phyloP scores from a whole-genome alignment of 2,797 vertebrate genomes.

The Premnoplex brunnescens region DNA sequence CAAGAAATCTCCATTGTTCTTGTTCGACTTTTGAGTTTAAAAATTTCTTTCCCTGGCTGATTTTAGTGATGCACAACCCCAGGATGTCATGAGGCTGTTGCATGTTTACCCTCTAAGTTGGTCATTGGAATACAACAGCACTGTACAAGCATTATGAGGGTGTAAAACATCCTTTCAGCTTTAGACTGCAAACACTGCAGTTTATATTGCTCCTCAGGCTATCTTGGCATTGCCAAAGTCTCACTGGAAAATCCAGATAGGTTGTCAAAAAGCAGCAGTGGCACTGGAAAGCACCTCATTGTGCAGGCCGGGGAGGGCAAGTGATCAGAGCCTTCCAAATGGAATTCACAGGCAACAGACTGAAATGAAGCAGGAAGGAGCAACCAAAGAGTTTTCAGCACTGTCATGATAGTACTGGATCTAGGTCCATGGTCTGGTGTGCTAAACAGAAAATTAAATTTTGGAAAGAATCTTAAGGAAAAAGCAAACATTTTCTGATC shows the following conservation, averaged over 20 bases:
- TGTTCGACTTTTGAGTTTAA: not conserved
- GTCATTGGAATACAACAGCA: not conserved
- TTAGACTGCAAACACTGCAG: not conserved
- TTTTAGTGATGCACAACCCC: not conserved
- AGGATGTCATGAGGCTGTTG: not conserved
- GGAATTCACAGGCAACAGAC: not conserved
- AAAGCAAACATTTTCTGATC: not conserved
- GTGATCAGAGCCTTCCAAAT: fast-evolving
- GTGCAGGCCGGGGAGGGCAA: not conserved
- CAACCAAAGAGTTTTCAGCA: not conserved
- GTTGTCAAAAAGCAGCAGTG: not conserved
- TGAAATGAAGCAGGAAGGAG: not conserved
- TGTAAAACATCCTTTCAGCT: not conserved
- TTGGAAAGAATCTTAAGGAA: not conserved
- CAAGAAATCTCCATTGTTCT: not conserved
- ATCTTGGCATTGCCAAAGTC: not conserved
- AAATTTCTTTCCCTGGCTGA: not conserved
- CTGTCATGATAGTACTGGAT: not conserved
- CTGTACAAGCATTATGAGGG: not conserved
- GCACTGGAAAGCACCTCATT: not conserved
- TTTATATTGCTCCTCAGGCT: not conserved
- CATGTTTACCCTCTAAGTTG: not conserved
- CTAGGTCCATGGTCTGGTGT: not conserved
- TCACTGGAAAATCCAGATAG: not conserved
- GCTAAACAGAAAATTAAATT: not conserved